Conservation (phyloP, 2,113 vertebrate genomes). For the Caranx ignobilis region DNA sequence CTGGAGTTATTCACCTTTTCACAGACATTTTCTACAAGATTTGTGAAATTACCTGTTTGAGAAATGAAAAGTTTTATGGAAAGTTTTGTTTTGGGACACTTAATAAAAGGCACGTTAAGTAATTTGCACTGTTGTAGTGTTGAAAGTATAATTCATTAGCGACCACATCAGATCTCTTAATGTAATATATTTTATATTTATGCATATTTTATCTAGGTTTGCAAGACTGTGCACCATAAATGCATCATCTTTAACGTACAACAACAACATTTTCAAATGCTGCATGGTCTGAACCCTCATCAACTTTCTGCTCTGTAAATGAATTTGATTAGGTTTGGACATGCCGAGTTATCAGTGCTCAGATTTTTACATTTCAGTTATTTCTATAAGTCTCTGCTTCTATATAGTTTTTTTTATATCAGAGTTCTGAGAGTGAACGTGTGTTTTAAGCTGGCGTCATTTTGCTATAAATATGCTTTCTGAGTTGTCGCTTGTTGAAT, state of each 20-base stretch:
- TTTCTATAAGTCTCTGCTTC: conserved; percentile 42
- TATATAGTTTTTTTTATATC: background rate
- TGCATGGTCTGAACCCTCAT: background rate
- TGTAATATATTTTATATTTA: background rate
- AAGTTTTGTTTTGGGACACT: background rate
- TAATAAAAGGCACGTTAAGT: background rate
- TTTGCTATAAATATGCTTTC: background rate
- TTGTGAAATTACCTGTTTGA: background rate
- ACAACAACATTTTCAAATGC: background rate
- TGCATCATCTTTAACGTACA: background rate
- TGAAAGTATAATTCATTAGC: background rate
- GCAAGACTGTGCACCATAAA: background rate
- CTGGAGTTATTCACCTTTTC: background rate
- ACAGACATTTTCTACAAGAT: background rate
- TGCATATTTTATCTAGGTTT: background rate
- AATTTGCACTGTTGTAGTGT: background rate
- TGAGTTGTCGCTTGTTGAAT: background rate
- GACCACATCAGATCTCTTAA: too few relatives aligned
- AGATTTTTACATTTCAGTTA: conserved; percentile 39
- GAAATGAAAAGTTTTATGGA: background rate
- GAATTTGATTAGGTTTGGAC: conserved; percentile 45
- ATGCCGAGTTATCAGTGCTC: conserved; percentile 54
- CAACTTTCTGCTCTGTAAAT: conserved; percentile 14
- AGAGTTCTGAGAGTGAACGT: background rate
- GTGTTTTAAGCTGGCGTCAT: too few relatives aligned